Evolutionary conservation across 1,140 invertebrate species (phyloP).

Genomic region (Schlechtendalia chinensis): DNA sequence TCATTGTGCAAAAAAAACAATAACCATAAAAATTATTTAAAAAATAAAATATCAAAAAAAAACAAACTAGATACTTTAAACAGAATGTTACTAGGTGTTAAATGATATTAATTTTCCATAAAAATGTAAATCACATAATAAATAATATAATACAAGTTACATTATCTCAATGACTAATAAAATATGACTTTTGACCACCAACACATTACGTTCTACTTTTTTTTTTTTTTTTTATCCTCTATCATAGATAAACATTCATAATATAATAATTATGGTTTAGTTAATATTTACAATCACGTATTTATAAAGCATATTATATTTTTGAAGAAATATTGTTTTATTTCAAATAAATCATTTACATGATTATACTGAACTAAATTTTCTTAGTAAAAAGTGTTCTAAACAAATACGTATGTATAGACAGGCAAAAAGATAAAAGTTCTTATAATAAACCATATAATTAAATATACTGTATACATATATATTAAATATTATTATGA

Average conservation of each 20-base stretch:
- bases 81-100: constrained; percentile 17
- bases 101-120: background rate
- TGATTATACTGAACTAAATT: no score
- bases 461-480: no score
- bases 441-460: no score
- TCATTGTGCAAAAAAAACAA: constrained; percentile 29
- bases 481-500: no score
- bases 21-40: background rate
- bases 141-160: constrained; percentile 19
- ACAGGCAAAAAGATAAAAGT: no score
- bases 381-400: no score
- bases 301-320: no score
- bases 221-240: constrained; percentile 23
- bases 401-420: no score
- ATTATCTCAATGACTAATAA: constrained; percentile 29
- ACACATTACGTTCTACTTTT: constrained; percentile 17
- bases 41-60: constrained; percentile 6
- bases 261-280: background rate
- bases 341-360: background rate
- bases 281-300: background rate
- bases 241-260: constrained; percentile 13
- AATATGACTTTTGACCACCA: constrained; percentile 25
- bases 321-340: background rate
- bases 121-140: constrained; percentile 18
- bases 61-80: background rate